Evolutionary conservation across 1,140 invertebrate species (phyloP), one percentile per base, ranked within the genome.

Genomic region (Drosophila rufa): DNA sequence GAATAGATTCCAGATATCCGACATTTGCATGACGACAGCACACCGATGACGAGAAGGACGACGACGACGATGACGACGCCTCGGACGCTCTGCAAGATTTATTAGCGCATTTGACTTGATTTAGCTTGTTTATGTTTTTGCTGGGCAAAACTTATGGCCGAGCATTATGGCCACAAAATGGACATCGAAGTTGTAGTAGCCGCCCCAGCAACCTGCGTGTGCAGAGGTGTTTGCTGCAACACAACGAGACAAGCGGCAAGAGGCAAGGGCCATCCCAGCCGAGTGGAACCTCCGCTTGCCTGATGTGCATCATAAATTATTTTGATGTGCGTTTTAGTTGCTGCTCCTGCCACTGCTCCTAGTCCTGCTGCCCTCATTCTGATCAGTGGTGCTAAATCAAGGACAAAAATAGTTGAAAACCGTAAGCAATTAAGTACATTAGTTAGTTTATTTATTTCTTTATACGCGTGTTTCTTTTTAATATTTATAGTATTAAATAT

Each of bases 71-170:
- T 62, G 73, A 43, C 62, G 62, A 50, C 27, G 58, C 36, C 50
- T 65, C 53, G 53, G 55, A 67, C 66, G 65, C 42, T 71, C 74
- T 79, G 58, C 36, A 82, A 82, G 86, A 90, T 90, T 90, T 90
- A 90, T 90, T 90, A 70, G 71, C 71, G 85, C 85, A 82, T 90
- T 90, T 90, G 85, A 90, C 85, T 90, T 90, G 85, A 90, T 90
- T 90, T 84, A 90, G 85, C 85, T 90, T 90, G 85, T 90, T 90
- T 90, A 90, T 89, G 85, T 85, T 85, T 86, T 90, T 90, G 86
- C 78, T 22, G 70, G 53, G 85, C 75, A 76, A 75, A 90, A 90
- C 85, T 90, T 89, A 89, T 89, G 85, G 85, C 79, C 70, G 45
- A 79, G 78, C 85, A 89, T 90, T 89, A 89, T 81, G 81, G 78